Base-by-base conservation (phyloP, 2,888 invertebrate species). In the Miltochrista miniata region DNA sequence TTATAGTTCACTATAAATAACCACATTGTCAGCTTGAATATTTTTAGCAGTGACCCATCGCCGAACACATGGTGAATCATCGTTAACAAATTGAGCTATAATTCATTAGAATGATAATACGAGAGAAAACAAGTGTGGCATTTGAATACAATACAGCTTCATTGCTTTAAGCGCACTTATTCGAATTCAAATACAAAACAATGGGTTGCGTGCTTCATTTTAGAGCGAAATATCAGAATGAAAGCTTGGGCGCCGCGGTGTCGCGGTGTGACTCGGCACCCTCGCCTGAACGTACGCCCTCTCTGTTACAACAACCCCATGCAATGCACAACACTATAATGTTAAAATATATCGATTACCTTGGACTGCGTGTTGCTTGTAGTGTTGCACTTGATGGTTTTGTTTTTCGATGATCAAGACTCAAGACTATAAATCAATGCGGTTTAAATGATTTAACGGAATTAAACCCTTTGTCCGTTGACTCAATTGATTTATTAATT, bases 331-430 rank as follows among this genome's bases (percentile, higher is more conserved):
- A 35, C 40, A 48, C 40, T 48, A 45, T 48, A 48, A 49, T 37
- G 56, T 62, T 70, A 74, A 45, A 45, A 45, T 61, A 68, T 85
- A 83, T 85, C 83, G 88, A 88, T 87, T 84, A 83, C 75, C 69
- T 73, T 37, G 79, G 77, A 77, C 79, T 77, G 73, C 68, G 71
- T 79, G 78, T 65, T 30, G 31, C 13, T 36, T 39, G 13, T 72
- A 72, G 65, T 54, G 67, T 42, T 59, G 65, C 51, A 59, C 29
- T 18, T 14, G 40, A 45, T 35, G 29, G 29, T 48, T 13, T 2
- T 34, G n/a, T 34, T 43, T 34, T 15, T 38, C 15, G 15, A n/a
- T 34, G 8, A n/a, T 8, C 10, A 30, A n/a, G n/a, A n/a, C 7
- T 35, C 18, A 24, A 5, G 18, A 5, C 2, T 5, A 24, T 24